phyloP scores from a whole-genome alignment of 92 coral and sea anemone species.

The Ricordea florida region DNA sequence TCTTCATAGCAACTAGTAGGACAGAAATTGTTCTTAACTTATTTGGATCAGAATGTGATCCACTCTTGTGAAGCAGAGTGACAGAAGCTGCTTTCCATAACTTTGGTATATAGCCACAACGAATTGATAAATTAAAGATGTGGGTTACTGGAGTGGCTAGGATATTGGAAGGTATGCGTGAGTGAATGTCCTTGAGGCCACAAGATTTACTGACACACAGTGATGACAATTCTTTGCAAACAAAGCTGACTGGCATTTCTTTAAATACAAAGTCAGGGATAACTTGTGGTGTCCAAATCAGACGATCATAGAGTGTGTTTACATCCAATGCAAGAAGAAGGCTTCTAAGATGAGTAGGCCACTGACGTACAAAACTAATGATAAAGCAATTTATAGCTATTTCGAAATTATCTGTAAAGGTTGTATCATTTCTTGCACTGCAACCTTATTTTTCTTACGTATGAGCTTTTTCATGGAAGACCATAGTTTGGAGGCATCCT shows the following conservation, averaged over 20 bases:
- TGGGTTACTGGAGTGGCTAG: slow-evolving; percentile 18
- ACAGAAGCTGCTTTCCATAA: slow-evolving; percentile 33
- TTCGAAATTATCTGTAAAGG: neutral
- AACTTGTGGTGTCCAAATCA: neutral
- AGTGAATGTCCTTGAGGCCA: slow-evolving; percentile 31
- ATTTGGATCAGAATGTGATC: slow-evolving; percentile 4
- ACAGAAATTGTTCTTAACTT: slow-evolving; percentile 26
- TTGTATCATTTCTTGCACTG: slow-evolving; percentile 6
- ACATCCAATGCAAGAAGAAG: neutral
- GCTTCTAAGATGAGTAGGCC: too few relatives aligned
- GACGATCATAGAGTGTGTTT: neutral
- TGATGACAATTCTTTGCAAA: slow-evolving; percentile 28
- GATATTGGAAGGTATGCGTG: slow-evolving; percentile 17
- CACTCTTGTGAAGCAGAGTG: slow-evolving; percentile 21
- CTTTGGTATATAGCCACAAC: slow-evolving; percentile 11
- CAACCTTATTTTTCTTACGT: slow-evolving; percentile 2
- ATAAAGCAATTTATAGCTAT: slow-evolving; percentile 27
- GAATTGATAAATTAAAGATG: slow-evolving; percentile 7
- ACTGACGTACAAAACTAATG: neutral
- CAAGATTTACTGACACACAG: slow-evolving; percentile 37
- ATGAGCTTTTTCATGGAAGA: slow-evolving; percentile 10
- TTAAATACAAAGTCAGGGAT: slow-evolving; percentile 18
- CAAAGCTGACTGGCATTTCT: slow-evolving; percentile 25
- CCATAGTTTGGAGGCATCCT: slow-evolving; percentile 36
- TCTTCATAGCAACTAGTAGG: slow-evolving; percentile 19